Evolutionary conservation across 1,140 invertebrate species (phyloP).

Genomic region (Magallana angulata): DNA sequence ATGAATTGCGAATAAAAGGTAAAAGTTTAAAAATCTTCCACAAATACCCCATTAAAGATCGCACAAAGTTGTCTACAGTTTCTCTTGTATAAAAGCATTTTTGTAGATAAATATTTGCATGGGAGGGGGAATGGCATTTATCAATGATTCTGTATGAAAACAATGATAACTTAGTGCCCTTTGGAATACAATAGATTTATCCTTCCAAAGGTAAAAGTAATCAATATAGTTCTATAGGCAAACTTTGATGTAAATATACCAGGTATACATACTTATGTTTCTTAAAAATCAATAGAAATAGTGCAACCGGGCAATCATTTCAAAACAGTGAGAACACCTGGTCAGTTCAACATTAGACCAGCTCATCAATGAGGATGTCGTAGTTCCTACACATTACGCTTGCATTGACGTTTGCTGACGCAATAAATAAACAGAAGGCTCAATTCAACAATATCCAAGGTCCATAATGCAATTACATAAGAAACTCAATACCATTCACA

Average conservation of each 20-base stretch:
- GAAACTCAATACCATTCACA: neutral
- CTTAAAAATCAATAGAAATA: neutral
- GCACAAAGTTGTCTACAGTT: no score
- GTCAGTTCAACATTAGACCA: neutral
- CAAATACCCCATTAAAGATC: no score
- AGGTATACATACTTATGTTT: no score
- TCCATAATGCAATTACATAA: neutral
- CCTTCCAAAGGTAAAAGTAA: neutral
- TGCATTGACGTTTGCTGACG: neutral
- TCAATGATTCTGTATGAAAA: no score
- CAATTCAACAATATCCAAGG: neutral
- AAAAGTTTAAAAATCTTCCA: no score
- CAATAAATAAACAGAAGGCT: neutral
- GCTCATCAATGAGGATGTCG: slow-evolving; percentile 1
- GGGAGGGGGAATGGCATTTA: no score
- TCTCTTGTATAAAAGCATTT: no score
- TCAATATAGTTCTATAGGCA: neutral
- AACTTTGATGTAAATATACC: no score
- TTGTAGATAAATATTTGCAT: no score
- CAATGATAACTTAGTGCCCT: neutral
- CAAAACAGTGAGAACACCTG: neutral
- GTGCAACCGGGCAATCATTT: neutral
- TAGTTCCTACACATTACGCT: neutral
- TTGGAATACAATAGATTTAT: neutral
- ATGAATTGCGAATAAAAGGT: no score